Base-by-base conservation (phyloP, 37 sponge, comb jelly and placozoan genomes). In the Geodia barretti region DNA sequence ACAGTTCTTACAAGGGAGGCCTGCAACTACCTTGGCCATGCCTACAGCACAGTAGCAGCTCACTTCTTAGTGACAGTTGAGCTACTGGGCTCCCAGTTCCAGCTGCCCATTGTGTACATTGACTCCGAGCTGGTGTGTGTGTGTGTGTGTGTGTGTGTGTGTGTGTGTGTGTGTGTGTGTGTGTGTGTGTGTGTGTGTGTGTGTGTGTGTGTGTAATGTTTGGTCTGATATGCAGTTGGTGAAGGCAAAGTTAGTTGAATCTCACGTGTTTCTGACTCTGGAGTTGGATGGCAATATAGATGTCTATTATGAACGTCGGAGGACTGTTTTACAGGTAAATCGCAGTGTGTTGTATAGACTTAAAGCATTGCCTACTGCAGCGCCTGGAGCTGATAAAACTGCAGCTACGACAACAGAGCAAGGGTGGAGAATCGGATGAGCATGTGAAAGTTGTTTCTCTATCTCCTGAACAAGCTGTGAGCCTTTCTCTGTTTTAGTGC, bases 41-140 rank as follows among this genome's bases (percentile, higher is more conserved):
- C 58, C 37, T 83, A 82, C 58, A 75, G 66, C 69, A 79, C 60
- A 41, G 73, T 86, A 25, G 75, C 87, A 35, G 59, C 88, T 0
- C 89, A 86, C 38, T 80, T 93, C 28, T 69, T 89, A 21, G 80
- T 75, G 41, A 83, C 86, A n/a, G 75, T 88, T 24, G 94, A 93
- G 28, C 32, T 83, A 1, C 54, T 93, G 0, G 37, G 73, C 54
- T 69, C 72, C 26, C 80, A 93, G 75, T 83, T 86, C 61, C 76
- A 91, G 80, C 68, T 78, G 9, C 91, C 89, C 11, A 77, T 67
- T 24, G 78, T 91, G 1, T 95, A 72, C 43, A 62, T 86, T 78
- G 88, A 88, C 67, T 62, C 81, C 35, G 83, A 88, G 63, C 83
- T 87, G 81, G 88, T 92, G 39, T 39, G 90, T 62, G 62, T 20